These are phyloP conservation scores for Falco biarmicus DNA, from an alignment of 2,797 vertebrate species.

Conservation along the genomic window DNA sequence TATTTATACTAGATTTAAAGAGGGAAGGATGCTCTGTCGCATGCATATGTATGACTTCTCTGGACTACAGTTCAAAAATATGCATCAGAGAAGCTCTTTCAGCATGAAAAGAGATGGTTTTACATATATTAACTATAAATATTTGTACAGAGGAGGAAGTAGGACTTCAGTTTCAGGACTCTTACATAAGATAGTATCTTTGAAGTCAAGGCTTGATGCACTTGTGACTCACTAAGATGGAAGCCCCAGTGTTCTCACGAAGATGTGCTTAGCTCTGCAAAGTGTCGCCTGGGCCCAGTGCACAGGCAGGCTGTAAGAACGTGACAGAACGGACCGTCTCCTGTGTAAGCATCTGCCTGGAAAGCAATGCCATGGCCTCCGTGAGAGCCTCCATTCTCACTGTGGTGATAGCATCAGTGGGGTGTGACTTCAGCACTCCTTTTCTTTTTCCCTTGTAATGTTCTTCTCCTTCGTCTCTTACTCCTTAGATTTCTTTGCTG, in stretches of 20 bases:
- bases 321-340: background rate
- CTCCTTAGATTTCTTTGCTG: background rate
- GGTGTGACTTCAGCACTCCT: background rate
- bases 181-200: background rate
- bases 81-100: background rate
- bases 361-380: background rate
- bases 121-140: background rate
- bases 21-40: background rate
- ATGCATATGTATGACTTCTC: background rate
- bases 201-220: background rate
- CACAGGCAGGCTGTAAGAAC: background rate
- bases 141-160: background rate
- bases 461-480: background rate
- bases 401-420: background rate
- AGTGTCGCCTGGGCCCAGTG: background rate
- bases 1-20: background rate
- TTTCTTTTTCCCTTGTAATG: background rate
- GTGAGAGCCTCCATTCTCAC: fast-evolving
- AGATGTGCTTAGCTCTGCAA: background rate
- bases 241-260: background rate
- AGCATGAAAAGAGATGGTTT: background rate
- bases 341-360: background rate
- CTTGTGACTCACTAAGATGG: background rate
- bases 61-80: background rate
- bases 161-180: background rate